Evolutionary conservation across 2,888 invertebrate genomes (phyloP).

Genomic region (Morpho deidamia): DNA sequence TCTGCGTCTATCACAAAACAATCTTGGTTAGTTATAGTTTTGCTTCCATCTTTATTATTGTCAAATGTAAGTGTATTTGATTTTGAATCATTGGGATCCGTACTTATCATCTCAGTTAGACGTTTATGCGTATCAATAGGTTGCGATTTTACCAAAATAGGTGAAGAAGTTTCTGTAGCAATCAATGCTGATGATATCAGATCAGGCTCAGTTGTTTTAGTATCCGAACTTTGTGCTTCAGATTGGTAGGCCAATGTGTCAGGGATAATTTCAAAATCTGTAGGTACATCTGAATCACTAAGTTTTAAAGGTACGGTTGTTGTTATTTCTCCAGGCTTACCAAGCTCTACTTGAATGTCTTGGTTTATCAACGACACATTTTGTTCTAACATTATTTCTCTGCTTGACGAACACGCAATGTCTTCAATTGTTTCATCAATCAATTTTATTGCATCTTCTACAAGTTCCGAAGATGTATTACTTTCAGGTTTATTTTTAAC

Average conservation of each 20-base stretch:
- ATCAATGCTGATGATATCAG: slow-evolving; percentile 49
- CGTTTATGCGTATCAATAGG: slow-evolving; percentile 30
- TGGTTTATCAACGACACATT: not conserved
- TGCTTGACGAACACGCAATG: not conserved
- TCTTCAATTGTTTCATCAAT: slow-evolving; percentile 21
- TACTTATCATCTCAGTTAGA: slow-evolving; percentile 19
- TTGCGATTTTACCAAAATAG: slow-evolving; percentile 5
- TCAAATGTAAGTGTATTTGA: slow-evolving; percentile 26
- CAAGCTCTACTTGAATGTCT: slow-evolving; percentile 4
- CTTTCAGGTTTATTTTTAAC: slow-evolving; percentile 8
- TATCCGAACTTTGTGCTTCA: slow-evolving; percentile 2
- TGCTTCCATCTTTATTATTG: slow-evolving; percentile 4
- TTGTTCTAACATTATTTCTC: slow-evolving; percentile 1
- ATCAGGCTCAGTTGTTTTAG: slow-evolving; percentile 27
- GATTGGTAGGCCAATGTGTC: not conserved
- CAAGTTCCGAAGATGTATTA: slow-evolving; percentile 12
- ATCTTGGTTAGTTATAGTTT: slow-evolving; percentile 11
- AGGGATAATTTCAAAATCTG: slow-evolving; percentile 14
- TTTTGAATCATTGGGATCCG: slow-evolving; percentile 17
- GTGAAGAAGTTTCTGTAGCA: slow-evolving; percentile 31
- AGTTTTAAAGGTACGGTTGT: not conserved
- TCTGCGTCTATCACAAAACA: slow-evolving; percentile 19
- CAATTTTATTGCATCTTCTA: slow-evolving; percentile 22
- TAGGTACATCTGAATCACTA: not conserved
- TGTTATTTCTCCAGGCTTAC: not conserved